Evolutionary conservation across 2,888 invertebrate genomes (phyloP).

Genomic region (Pandemis heparana): DNA sequence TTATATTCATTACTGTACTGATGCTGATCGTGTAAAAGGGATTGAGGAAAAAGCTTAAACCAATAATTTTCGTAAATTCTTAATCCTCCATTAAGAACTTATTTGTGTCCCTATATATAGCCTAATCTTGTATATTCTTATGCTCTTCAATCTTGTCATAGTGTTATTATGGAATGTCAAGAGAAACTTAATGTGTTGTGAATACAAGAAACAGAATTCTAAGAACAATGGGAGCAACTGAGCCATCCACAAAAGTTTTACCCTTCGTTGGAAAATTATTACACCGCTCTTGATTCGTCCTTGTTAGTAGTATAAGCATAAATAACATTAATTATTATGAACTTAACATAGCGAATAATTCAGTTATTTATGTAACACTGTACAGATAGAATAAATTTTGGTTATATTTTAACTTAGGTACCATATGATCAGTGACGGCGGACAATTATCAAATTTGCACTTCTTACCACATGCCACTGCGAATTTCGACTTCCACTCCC

Average conservation of each 20-base stretch:
- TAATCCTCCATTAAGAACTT: too few species aligned
- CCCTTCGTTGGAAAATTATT: background rate
- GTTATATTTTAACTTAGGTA: too few species aligned
- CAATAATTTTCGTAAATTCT: too few species aligned
- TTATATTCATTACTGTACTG: too few species aligned
- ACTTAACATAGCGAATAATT: background rate
- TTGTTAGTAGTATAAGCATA: background rate
- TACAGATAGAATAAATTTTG: too few species aligned
- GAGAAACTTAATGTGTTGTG: background rate
- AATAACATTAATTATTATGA: background rate
- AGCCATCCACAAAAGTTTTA: slow-evolving; percentile 10
- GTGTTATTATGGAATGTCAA: background rate
- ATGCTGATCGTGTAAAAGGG: too few species aligned
- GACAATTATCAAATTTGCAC: background rate
- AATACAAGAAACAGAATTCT: background rate
- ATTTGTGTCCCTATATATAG: too few species aligned
- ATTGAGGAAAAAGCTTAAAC: too few species aligned
- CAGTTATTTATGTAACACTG: too few species aligned
- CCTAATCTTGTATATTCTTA: background rate
- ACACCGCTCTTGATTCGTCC: slow-evolving; percentile 11
- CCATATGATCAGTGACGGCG: background rate
- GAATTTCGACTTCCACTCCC: background rate
- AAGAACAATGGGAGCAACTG: background rate
- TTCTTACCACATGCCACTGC: background rate
- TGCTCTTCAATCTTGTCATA: background rate